These are phyloP conservation scores for Cheilosia scutellata DNA, from an alignment of 2,888 invertebrate species.

Conservation along the genomic window DNA sequence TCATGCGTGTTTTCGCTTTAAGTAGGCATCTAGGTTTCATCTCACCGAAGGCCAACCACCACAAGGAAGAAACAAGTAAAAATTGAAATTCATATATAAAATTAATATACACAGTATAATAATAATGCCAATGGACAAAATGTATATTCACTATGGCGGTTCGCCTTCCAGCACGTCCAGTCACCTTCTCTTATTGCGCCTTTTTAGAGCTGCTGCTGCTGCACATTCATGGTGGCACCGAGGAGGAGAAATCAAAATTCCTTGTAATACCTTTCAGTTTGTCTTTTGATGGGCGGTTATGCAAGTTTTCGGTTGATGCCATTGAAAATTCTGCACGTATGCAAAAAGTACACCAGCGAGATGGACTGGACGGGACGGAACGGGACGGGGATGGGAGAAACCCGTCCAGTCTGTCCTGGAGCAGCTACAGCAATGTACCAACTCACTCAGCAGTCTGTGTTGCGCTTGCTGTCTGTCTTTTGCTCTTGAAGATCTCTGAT, in stretches of 20 bases:
- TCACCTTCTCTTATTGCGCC: constrained; percentile 38
- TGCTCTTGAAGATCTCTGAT: constrained; percentile 26
- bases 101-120: constrained; percentile 65
- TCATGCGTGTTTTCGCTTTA: constrained; percentile 69
- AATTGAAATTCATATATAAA: constrained; percentile 56
- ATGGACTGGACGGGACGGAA: not conserved
- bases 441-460: constrained; percentile 47
- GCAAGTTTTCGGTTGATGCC: constrained; percentile 75
- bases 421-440: constrained; percentile 46
- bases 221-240: constrained; percentile 69
- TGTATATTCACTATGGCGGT: constrained; percentile 14
- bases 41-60: constrained; percentile 69
- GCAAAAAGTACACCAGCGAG: not conserved
- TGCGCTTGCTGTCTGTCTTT: constrained; percentile 37
- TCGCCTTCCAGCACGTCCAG: constrained; percentile 38
- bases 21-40: constrained; percentile 74
- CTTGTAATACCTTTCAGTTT: constrained; percentile 75
- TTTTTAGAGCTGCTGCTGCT: constrained; percentile 4
- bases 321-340: constrained; percentile 66
- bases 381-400: constrained; percentile 44
- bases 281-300: constrained; percentile 76
- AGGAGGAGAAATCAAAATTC: constrained; percentile 75
- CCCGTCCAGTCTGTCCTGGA: constrained; percentile 66
- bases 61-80: constrained; percentile 37
- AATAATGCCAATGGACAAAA: constrained; percentile 61